These are phyloP conservation scores for Cecropterus lyciades DNA, from an alignment of 1,140 invertebrate genomes.

Conservation along the genomic window DNA sequence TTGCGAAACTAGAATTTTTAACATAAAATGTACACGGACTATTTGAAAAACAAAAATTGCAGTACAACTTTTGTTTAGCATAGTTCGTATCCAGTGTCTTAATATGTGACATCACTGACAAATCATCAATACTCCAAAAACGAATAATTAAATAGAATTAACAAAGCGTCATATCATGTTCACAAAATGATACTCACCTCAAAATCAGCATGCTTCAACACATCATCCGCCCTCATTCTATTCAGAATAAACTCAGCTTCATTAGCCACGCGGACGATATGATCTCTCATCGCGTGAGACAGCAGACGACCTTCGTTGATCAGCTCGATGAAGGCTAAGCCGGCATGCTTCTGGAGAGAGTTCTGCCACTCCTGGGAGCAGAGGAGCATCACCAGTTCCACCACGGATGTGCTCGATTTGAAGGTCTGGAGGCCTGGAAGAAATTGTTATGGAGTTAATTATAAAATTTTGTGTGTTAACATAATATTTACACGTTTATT, in stretches of 20 bases:
- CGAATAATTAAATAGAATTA: too few species aligned
- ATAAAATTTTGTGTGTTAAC: too few species aligned
- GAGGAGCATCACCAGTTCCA: constrained; percentile 99
- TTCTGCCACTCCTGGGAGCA: constrained; percentile 99
- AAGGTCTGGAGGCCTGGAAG: constrained; percentile 95
- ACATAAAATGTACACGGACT: too few species aligned
- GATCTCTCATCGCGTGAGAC: constrained; percentile 99
- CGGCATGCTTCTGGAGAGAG: constrained; percentile 99
- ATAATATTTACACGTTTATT: too few species aligned
- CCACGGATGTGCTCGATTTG: constrained; percentile 98
- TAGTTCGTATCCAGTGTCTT: too few species aligned
- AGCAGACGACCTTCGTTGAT: constrained; percentile 99
- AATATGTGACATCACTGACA: too few species aligned
- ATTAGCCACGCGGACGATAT: constrained; percentile 99
- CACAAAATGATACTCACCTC: constrained; percentile 87
- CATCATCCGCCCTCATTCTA: constrained; percentile 99
- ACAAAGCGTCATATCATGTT: too few species aligned
- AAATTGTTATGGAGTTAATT: too few species aligned
- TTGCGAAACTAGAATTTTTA: too few species aligned
- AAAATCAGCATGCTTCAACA: constrained; percentile 99
- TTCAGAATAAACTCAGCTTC: constrained; percentile 99
- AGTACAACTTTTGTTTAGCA: too few species aligned
- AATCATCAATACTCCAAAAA: too few species aligned
- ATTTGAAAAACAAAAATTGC: too few species aligned
- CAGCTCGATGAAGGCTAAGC: constrained; percentile 99